Evolutionary conservation across 2,888 invertebrate genomes (phyloP), one percentile per base, ranked within the genome.

Genomic region (Dasypogon diadema): DNA sequence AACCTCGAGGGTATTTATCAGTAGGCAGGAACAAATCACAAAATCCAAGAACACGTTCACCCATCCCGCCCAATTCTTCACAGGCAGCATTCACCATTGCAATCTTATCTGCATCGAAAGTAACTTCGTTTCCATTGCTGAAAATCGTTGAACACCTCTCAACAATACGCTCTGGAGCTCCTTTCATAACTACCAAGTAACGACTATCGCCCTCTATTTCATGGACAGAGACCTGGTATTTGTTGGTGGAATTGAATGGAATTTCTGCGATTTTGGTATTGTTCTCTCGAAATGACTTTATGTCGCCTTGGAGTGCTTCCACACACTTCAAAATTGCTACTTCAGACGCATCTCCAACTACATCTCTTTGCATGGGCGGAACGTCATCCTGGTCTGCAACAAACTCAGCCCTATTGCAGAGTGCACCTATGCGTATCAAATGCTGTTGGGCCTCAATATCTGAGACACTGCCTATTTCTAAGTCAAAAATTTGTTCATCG

Each of bases 391-490:
- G 96, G 77, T 93, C 94, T 46, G 91, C 90, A 85, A 96, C 97
- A 89, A 98, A 98, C 85, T 97, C 97, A 78, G 98, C 98, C 78
- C 97, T 91, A 87, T 97, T 98, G 88, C 98, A 98, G 46, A 98
- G 90, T 60, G 95, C 92, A 2, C 96, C 95, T 82, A 97, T 93
- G 80, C 96, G 92, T 21, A 96, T 93, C 60, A 98, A 89, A n/a
- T n/a, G n/a, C n/a, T n/a, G n/a, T n/a, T n/a, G n/a, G 16, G 96
- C 94, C 12, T 4, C 2, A 42, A 5, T 4, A 12, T 42, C 12
- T 8, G 5, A 10, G 86, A 98, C 98, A 81, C 96, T 96, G 77
- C 5, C 5, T 10, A 98, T 98, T 84, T 98, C 98, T 63, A 96
- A 96, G 85, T 97, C 97, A 82, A 96, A 93, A 87, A 98, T 97